Conservation (phyloP, 2,888 invertebrate species). For the Glyphotaelius pellucidus region DNA sequence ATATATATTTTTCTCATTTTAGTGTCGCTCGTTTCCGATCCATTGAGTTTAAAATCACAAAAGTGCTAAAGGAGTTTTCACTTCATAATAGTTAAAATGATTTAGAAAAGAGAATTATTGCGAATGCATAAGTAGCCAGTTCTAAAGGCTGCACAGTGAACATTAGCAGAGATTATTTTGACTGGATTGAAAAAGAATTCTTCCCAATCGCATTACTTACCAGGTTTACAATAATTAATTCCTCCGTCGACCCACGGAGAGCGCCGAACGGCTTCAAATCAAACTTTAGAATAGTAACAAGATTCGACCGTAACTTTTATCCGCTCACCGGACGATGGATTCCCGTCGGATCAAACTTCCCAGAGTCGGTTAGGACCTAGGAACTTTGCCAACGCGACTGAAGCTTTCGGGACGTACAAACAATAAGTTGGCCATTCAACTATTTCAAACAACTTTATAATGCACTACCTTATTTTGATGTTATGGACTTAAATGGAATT, state of each 20-base stretch:
- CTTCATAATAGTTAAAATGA: too few relatives aligned
- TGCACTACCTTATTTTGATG: not conserved
- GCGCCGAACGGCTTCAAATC: not conserved
- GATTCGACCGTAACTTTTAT: conserved; percentile 10
- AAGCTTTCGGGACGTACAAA: not conserved
- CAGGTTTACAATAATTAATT: not conserved
- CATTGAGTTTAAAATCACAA: too few relatives aligned
- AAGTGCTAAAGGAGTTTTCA: too few relatives aligned
- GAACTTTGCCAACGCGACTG: not conserved
- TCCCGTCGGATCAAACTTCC: not conserved
- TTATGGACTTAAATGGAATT: not conserved
- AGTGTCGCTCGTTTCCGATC: too few relatives aligned
- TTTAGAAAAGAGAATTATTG: too few relatives aligned
- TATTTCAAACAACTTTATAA: not conserved
- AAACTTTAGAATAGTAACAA: conserved; percentile 5
- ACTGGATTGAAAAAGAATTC: not conserved
- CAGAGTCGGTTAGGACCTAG: not conserved
- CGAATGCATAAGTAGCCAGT: not conserved
- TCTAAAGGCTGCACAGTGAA: not conserved
- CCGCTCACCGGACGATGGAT: not conserved
- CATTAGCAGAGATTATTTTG: not conserved
- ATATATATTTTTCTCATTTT: too few relatives aligned
- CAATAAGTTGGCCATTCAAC: not conserved
- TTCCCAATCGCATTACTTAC: not conserved
- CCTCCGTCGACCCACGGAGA: not conserved